Base-by-base conservation (phyloP, 2,888 invertebrate genomes). In the Cerceris rybyensis region DNA sequence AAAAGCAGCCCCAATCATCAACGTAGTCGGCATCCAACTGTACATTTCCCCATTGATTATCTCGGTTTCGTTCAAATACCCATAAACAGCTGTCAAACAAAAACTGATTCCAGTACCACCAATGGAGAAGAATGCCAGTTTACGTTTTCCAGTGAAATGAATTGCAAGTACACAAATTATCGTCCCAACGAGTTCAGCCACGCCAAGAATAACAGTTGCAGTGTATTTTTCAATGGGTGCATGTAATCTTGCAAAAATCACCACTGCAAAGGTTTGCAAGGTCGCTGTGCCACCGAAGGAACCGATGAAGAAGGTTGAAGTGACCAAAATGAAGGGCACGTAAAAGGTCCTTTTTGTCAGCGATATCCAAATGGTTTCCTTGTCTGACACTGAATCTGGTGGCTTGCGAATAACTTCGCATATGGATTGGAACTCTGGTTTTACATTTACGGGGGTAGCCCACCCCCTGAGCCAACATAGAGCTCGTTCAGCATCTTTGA, bases 381-480 rank as follows among this genome's bases (percentile, higher is more conserved):
- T 66, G 13, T 74, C 39, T 28, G 58, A 64, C 7, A 14, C 14
- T 6, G 57, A 13, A 7, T 73, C 70, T 5, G 41, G 55, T 0
- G 85, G 93, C 17, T 88, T 92, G 72, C 92, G 91, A 46, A 93
- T 93, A 43, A 93, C 83, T 0, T 90, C 89, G 86, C 93, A 92
- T 41, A 96, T 93, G 59, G 94, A 93, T 61, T 92, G 92, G 42
- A 95, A 93, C 87, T 96, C 96, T 0, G 91, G 86, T 87, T 95
- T 94, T 0, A 97, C 94, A 28, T 93, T 93, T 6, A 93, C 91
- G 16, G 95, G 92, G 0, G 93, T 93, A 0, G 95, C 95, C 97
- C 97, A 97, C 2, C 97, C 97, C 46, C 97, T 94, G 0, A 97
- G 92, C 96, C 97, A 97, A 84, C 96, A 95, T 14, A 97, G 93